phyloP scores from a whole-genome alignment of 2,113 vertebrate species.

The Varanus komodoensis region DNA sequence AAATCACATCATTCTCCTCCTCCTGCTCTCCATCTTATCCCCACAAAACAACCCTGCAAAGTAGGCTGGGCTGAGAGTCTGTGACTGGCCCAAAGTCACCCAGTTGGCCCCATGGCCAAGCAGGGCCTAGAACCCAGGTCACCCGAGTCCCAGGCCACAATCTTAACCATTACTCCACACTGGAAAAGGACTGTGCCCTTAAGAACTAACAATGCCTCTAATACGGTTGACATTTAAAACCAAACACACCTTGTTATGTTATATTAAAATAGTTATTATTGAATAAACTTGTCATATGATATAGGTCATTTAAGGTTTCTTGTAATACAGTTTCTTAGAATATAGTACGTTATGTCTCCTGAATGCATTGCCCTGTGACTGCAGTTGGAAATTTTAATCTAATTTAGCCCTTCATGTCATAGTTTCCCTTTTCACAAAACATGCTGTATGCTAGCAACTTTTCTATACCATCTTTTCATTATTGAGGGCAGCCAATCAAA shows the following conservation, averaged over 20 bases:
- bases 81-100: no score
- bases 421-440: neutral
- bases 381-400: neutral
- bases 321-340: neutral
- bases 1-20: no score
- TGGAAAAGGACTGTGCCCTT: neutral
- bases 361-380: neutral
- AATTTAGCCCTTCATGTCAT: neutral
- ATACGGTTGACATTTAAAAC: neutral
- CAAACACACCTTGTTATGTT: neutral
- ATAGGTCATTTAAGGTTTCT: neutral
- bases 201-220: neutral
- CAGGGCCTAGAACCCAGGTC: no score
- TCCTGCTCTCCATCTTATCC: no score
- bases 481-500: neutral
- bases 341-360: neutral
- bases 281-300: neutral
- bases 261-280: neutral
- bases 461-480: neutral
- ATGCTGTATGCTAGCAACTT: neutral
- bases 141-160: no score
- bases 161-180: no score
- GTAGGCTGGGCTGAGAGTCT: no score
- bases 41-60: no score
- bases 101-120: no score